Evolutionary conservation across 2,888 invertebrate species (phyloP), one percentile per base, ranked within the genome.

Genomic region (Eupithecia centaureata): DNA sequence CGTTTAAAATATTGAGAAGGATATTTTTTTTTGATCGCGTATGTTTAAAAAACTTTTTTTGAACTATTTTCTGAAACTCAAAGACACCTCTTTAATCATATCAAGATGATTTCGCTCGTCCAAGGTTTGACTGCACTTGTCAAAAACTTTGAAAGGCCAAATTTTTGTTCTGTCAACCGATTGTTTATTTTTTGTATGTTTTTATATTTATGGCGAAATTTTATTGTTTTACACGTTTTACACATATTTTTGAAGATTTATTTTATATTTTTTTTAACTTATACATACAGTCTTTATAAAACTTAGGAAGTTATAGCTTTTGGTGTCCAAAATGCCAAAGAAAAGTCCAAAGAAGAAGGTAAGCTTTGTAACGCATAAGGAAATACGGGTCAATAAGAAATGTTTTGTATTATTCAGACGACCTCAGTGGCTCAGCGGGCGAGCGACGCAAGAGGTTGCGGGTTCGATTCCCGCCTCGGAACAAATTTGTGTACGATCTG

Each of bases 271-370:
- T 35, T 10, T 47, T n/a, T n/a, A n/a, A 47, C 22, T 1, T 12
- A 3, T 10, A 8, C 18, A 47, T 47, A 3, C 4, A 22, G n/a
- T n/a, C 1, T 22, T 47, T 10, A 22, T 35, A 2, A 35, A 4
- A 35, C 15, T 2, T 35, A 2, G 0, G 35, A 35, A 13, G 15
- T 15, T 35, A 0, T 35, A 15, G 22, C 18, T 22, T 47, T 4
- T 22, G 47, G 22, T 47, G n/a, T 47, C 12, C 42, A 47, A 47
- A 47, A 47, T 47, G 47, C 47, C 47, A 12, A 47, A 47, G n/a
- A n/a, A 47, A 47, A 47, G 47, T n/a, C n/a, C n/a, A n/a, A 47
- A 42, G 42, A 42, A 47, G 4, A 47, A 47, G 10, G 47, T 47
- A 22, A 47, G 18, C n/a, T n/a, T n/a, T n/a, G n/a, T n/a, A n/a